Evolutionary conservation across 2,888 invertebrate genomes (phyloP), one percentile per base, ranked within the genome.

Genomic region (Plusia festucae): DNA sequence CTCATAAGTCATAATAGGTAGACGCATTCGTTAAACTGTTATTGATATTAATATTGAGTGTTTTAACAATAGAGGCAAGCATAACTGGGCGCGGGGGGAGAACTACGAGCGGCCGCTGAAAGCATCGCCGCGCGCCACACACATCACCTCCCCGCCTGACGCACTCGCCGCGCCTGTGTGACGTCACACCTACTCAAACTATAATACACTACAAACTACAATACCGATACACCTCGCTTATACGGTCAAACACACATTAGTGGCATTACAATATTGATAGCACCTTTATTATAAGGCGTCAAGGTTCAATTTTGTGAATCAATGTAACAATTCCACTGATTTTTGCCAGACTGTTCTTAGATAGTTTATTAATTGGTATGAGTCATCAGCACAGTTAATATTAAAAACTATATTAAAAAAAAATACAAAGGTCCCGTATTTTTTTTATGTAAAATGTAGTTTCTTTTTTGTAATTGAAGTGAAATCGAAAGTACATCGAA

Each of bases 111-210:
- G 90, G 0, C 90, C 92, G 0, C 74, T 89, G 54, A 84, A 86
- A 53, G 79, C 84, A 2, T 72, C 85, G 52, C 77, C 84, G 0
- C 83, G 82, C 30, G 87, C 84, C 72, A 93, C 93, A 82, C 91
- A 89, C 81, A 94, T 93, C 85, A 88, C 91, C 0, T 85, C 90
- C 5, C 86, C 90, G 1, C 93, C 93, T 0, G 87, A 85, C 40
- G 77, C 82, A 0, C 55, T 76, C 32, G 68, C 68, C 53, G 53
- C 76, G 5, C 72, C 81, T 7, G 66, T 65, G 7, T 76, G 65
- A 66, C 56, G 16, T 54, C 59, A 27, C 27, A 27, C 5, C 2
- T 27, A 27, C 27, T 27, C 27, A 8, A 27, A 27, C n/a, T n/a
- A n/a, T n/a, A n/a, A n/a, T n/a, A n/a, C n/a, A n/a, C n/a, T n/a